Percentiles rank a stretch among this genome's conserved stretches.
These are phyloP conservation scores for Euzetes globulus DNA, from an alignment of 2,888 invertebrate genomes.

Conservation along the genomic window DNA sequence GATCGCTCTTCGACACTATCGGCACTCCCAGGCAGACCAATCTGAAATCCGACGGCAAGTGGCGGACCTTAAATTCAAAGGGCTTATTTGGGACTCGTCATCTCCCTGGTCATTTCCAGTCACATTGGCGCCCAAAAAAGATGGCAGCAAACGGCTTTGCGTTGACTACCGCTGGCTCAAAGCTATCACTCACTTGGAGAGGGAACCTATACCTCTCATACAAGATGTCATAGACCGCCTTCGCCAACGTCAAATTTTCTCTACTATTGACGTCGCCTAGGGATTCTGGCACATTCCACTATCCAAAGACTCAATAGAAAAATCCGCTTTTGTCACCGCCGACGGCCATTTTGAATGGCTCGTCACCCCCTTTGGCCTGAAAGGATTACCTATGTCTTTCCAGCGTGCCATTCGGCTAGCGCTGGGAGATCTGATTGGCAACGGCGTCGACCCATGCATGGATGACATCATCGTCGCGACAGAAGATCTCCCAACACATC, in stretches of 20 bases:
- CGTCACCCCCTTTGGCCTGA: conserved; percentile 21
- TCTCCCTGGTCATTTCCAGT: conserved; percentile 38
- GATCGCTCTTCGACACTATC: conserved; percentile 25
- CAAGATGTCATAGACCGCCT: conserved; percentile 32
- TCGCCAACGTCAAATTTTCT: conserved; percentile 36
- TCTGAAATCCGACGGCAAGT: conserved; percentile 25
- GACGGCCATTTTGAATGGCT: conserved; percentile 31
- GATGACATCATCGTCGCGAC: too few species aligned
- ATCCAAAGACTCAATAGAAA: background rate
- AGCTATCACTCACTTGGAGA: conserved; percentile 25
- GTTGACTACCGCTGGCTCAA: conserved; percentile 40
- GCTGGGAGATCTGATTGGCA: too few species aligned
- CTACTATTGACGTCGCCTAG: conserved; percentile 37
- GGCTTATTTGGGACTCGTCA: conserved; percentile 35
- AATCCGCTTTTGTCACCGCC: conserved; percentile 27
- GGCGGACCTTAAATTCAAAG: background rate
- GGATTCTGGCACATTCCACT: conserved; percentile 21
- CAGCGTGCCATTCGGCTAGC: too few species aligned
- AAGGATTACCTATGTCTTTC: too few species aligned
- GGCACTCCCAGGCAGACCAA: background rate
- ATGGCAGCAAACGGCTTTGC: conserved; percentile 38
- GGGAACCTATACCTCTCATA: conserved; percentile 38
- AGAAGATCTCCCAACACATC: too few species aligned
- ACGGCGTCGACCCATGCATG: too few species aligned
- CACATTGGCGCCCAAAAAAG: conserved; percentile 35